A percentile compares a stretch with the other conserved stretches of the same genome.
Evolutionary conservation across 2,888 invertebrate species (phyloP).

Genomic region (Lydus trimaculatus): DNA sequence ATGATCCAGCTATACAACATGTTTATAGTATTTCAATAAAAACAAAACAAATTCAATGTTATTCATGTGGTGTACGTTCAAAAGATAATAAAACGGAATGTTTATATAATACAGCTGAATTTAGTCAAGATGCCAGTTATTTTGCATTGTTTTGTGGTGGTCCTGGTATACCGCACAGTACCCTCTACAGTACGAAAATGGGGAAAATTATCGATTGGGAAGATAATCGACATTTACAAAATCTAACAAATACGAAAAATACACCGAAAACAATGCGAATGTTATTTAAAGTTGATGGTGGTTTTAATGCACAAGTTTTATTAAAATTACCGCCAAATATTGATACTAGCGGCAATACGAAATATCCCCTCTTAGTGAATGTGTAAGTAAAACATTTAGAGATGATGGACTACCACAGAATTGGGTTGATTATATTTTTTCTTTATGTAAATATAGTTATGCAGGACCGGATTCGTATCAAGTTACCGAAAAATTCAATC

Average conservation of each 20-base stretch:
- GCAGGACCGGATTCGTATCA: slow-evolving; percentile 91
- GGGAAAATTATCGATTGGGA: slow-evolving; percentile 69
- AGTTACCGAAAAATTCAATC: slow-evolving; percentile 80
- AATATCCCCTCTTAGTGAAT: slow-evolving; percentile 84
- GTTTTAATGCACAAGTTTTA: slow-evolving; percentile 75
- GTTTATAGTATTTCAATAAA: slow-evolving; percentile 74
- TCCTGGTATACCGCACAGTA: slow-evolving; percentile 80
- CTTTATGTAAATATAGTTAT: no score
- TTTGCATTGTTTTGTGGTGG: slow-evolving; percentile 83
- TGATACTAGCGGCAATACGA: slow-evolving; percentile 69
- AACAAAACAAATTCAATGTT: slow-evolving; percentile 67
- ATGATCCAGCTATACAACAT: slow-evolving; percentile 81
- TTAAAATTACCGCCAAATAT: slow-evolving; percentile 78
- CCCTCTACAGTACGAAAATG: slow-evolving; percentile 63
- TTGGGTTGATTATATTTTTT: no score
- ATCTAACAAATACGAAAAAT: slow-evolving; percentile 61
- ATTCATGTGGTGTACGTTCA: slow-evolving; percentile 75
- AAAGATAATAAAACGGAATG: slow-evolving; percentile 64
- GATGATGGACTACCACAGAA: no score
- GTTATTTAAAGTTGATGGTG: slow-evolving; percentile 70
- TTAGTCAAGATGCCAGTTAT: slow-evolving; percentile 72
- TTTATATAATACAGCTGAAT: slow-evolving; percentile 72
- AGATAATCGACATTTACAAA: slow-evolving; percentile 66
- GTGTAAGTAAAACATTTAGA: no score
- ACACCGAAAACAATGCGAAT: slow-evolving; percentile 69